Percentiles rank a stretch among this genome's conserved stretches.
Evolutionary conservation across 2,888 invertebrate species (phyloP).

Genomic region (Eulithis testata): DNA sequence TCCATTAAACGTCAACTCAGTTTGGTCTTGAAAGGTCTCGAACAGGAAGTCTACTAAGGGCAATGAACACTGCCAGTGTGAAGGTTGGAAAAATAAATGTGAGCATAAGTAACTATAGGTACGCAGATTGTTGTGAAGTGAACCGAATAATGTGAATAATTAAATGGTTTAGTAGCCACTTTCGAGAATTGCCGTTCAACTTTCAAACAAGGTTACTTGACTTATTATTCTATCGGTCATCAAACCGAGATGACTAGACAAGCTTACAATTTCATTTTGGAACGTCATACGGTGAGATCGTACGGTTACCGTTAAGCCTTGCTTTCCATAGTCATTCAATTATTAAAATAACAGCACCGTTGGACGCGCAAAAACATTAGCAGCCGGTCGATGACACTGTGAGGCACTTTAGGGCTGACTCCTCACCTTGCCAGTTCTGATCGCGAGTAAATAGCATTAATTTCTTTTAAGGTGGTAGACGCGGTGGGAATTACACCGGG

Average conservation of each 20-base stretch:
- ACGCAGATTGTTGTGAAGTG: slow-evolving; percentile 27
- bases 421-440: slow-evolving; percentile 67
- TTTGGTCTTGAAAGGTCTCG: slow-evolving; percentile 56
- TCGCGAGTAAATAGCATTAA: slow-evolving; percentile 59
- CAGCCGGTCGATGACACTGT: slow-evolving; percentile 77
- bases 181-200: slow-evolving; percentile 17
- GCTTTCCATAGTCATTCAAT: slow-evolving; percentile 80
- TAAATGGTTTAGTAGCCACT: slow-evolving; percentile 24
- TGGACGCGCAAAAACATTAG: slow-evolving; percentile 79
- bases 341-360: slow-evolving; percentile 79
- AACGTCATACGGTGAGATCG: slow-evolving; percentile 54
- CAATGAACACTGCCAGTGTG: slow-evolving; percentile 65
- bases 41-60: slow-evolving; percentile 68
- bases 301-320: slow-evolving; percentile 61
- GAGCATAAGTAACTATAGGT: slow-evolving; percentile 32
- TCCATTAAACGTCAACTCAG: slow-evolving; percentile 50
- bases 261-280: slow-evolving; percentile 41
- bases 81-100: slow-evolving; percentile 61
- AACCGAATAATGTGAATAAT: slow-evolving; percentile 32
- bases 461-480: slow-evolving; percentile 45
- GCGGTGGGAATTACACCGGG: slow-evolving; percentile 27
- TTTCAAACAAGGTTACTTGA: slow-evolving; percentile 25
- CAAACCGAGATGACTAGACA: slow-evolving; percentile 32
- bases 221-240: slow-evolving; percentile 25
- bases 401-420: slow-evolving; percentile 81